phyloP scores from a whole-genome alignment of 2,797 vertebrate species.

The Ataeniobius toweri region DNA sequence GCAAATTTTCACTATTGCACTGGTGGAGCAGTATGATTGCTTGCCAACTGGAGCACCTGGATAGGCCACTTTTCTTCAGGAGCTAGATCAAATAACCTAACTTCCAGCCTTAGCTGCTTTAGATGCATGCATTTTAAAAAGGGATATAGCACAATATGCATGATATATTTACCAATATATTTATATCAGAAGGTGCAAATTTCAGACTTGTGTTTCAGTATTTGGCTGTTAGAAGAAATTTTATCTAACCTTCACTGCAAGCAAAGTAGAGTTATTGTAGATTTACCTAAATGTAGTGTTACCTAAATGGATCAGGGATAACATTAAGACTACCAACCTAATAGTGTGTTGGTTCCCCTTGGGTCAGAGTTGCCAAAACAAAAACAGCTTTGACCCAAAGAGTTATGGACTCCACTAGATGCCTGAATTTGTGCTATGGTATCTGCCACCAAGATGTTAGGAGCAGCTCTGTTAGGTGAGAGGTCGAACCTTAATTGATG shows the following conservation, averaged over 20 bases:
- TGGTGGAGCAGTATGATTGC: no score
- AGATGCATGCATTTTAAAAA: background rate
- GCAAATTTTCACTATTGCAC: background rate
- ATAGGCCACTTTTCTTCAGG: no score
- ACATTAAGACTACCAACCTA: no score
- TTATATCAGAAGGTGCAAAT: background rate
- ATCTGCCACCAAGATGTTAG: no score
- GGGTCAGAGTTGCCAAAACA: no score
- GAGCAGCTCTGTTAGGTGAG: no score
- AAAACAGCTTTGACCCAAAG: no score
- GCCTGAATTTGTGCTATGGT: no score
- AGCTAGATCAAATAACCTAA: background rate
- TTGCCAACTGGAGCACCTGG: no score
- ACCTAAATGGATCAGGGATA: background rate
- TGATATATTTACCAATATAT: background rate
- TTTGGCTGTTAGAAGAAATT: background rate
- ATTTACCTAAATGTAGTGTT: background rate
- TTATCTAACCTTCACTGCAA: background rate
- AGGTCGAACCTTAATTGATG: no score
- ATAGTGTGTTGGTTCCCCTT: no score
- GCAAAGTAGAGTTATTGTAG: background rate
- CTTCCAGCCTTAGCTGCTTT: background rate
- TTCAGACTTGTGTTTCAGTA: background rate
- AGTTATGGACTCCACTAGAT: no score
- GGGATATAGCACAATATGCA: background rate